Base-by-base conservation (phyloP, 2,113 vertebrate genomes). In the Cyprinus carpio region DNA sequence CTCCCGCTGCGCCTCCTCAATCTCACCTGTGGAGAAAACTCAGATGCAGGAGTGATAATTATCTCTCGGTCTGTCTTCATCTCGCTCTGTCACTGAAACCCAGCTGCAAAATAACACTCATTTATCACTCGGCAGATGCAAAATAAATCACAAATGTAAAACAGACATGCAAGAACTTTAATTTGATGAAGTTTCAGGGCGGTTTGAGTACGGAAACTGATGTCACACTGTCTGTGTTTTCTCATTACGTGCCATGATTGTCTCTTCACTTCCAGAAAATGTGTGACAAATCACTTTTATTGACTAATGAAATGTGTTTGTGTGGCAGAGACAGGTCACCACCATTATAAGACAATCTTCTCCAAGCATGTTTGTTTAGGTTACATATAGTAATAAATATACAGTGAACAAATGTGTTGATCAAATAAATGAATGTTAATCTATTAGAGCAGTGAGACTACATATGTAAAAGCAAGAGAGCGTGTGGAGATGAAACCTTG, bases 11-110 rank as follows among this genome's bases (percentile, higher is more conserved):
- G 23, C 29, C 76, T 37, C 76, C 31, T 78, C 76, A 13, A 4
- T 79, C 76, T 60, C 76, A 56, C 76, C 76, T 79, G 43, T n/a
- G 29, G 54, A 79, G 54, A 79, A 37, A 58, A 60, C 54, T 79
- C 51, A 40, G 31, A 79, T 6, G 20, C 16, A 60, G 11, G 4
- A 37, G 51, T 4, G 31, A 60, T 79, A 40, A 79, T 79, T 79
- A 79, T 18, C 76, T 79, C 31, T 23, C 56, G 56, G 20, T 3
- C 56, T 51, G 49, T 51, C 49, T 56, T 18, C 54, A 18, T 77
- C 75, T 76, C 25, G 3, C 74, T 49, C 11, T 3, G 6, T 1
- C 6, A 31, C 64, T 67, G 7, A 31, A 67, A 31, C 64, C 29
- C 27, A 31, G 64, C 64, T 67, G 64, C 29, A 67, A 31, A 67